A percentile compares a stretch with the other conserved stretches of the same genome.
phyloP scores from a whole-genome alignment of 2,113 vertebrate genomes.

The Cynopterus brachyotis region DNA sequence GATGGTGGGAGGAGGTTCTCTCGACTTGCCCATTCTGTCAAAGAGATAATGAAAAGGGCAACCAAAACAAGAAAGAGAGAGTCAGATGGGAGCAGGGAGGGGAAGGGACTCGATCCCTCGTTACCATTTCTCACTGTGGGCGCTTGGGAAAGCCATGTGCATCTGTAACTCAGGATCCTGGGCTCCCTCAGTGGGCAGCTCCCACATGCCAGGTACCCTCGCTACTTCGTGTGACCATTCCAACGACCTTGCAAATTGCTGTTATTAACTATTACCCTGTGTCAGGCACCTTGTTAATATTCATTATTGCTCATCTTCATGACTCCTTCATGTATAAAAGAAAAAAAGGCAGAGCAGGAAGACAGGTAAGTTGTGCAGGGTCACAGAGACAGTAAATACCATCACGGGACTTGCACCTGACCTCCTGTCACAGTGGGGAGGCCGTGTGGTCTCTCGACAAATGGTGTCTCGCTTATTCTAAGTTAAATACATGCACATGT shows the following conservation, averaged over 20 bases:
- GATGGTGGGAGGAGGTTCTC: accelerated
- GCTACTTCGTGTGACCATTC: background rate
- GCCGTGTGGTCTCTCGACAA: accelerated
- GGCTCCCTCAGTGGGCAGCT: background rate
- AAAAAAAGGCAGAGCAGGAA: background rate
- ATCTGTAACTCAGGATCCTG: background rate
- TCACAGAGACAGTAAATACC: background rate
- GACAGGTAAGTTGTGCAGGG: accelerated
- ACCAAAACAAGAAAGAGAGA: background rate
- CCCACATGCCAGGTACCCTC: accelerated
- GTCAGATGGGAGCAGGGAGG: background rate
- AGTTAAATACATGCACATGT: accelerated
- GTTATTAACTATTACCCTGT: background rate
- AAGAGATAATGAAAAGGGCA: background rate
- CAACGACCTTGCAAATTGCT: background rate
- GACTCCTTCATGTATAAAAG: background rate
- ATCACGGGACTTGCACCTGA: background rate
- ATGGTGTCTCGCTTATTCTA: background rate
- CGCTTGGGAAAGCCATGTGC: background rate
- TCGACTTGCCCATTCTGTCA: background rate
- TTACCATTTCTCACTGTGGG: background rate
- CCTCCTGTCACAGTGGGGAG: accelerated
- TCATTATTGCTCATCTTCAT: background rate
- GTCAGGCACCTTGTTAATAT: background rate
- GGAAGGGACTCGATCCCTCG: accelerated